These are phyloP conservation scores for Caretta caretta DNA, from an alignment of 2,113 vertebrate species.

Conservation along the genomic window DNA sequence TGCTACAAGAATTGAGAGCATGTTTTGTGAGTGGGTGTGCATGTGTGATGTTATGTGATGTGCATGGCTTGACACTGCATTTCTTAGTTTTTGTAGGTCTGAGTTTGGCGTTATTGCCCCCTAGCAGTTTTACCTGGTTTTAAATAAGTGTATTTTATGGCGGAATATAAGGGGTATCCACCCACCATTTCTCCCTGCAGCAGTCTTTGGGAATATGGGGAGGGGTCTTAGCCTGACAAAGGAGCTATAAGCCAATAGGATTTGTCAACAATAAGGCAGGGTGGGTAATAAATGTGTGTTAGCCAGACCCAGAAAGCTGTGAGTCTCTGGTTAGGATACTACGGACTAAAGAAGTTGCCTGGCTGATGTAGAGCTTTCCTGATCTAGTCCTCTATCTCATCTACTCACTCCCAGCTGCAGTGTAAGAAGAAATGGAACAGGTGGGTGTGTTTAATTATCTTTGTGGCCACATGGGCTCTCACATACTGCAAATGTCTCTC, in stretches of 20 bases:
- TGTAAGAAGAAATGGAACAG: background rate
- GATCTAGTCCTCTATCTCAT: background rate
- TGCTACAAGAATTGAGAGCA: background rate
- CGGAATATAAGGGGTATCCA: background rate
- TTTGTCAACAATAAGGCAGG: background rate
- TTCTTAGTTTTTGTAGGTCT: background rate
- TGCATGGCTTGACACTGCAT: background rate
- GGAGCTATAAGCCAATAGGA: background rate
- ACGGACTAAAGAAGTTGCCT: background rate
- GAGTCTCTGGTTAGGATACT: background rate
- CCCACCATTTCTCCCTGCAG: background rate
- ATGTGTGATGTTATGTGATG: background rate
- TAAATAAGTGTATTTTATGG: background rate
- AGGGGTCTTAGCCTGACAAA: background rate
- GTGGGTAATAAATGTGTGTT: background rate
- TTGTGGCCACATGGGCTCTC: background rate
- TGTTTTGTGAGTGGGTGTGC: background rate
- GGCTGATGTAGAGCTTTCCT: background rate
- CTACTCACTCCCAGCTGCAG: accelerated
- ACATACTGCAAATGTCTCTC: background rate
- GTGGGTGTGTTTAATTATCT: accelerated
- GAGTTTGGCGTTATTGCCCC: background rate
- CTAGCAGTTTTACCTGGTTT: background rate
- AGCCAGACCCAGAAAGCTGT: background rate
- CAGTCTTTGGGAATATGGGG: background rate